A percentile compares a stretch with the other conserved stretches of the same genome.
Evolutionary conservation across 2,113 vertebrate genomes (phyloP).

Genomic region (Tympanuchus pallidicinctus): DNA sequence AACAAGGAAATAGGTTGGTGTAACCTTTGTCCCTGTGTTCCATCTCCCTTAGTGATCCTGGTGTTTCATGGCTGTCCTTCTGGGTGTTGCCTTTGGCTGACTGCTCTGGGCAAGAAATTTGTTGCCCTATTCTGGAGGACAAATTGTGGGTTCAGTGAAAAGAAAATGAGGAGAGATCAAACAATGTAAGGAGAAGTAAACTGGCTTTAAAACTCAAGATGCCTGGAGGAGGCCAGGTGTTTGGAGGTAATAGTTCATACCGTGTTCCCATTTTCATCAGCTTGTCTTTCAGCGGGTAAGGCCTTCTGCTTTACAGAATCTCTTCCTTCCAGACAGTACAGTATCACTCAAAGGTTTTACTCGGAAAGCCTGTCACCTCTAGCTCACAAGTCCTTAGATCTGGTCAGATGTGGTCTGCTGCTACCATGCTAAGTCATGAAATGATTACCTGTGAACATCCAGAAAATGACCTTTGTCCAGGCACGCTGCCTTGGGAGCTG

Average conservation of each 20-base stretch:
- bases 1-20: not conserved
- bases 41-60: not conserved
- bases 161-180: not conserved
- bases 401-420: not conserved
- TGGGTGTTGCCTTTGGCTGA: not conserved
- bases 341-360: not conserved
- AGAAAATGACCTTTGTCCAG: not conserved
- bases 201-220: not conserved
- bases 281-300: not conserved
- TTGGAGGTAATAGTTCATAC: not conserved
- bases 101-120: not conserved
- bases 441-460: not conserved
- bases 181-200: not conserved
- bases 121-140: not conserved
- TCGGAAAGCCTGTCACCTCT: not conserved
- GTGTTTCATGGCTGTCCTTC: not conserved
- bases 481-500: not conserved
- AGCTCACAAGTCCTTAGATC: not conserved
- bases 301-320: not conserved
- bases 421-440: not conserved
- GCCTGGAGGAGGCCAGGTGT: not conserved
- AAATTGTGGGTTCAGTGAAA: not conserved
- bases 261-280: not conserved
- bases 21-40: not conserved
- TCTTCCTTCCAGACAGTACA: not conserved